Evolutionary conservation across 1,140 invertebrate species (phyloP), one percentile per base, ranked within the genome.

Genomic region (Trachymyrmex septentrionalis): DNA sequence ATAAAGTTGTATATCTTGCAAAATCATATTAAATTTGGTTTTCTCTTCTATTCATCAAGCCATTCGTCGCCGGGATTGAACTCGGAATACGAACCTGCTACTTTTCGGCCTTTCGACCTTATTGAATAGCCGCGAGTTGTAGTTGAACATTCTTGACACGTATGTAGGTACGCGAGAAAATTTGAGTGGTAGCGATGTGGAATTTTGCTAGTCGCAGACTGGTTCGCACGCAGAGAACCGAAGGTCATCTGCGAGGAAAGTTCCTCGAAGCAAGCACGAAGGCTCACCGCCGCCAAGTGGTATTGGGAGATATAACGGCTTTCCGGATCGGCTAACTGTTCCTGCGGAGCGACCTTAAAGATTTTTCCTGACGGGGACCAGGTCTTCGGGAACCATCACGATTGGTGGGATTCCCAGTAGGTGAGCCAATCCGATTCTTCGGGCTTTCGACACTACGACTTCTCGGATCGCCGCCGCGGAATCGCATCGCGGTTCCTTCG

Each of bases 301-400:
- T 81, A 81, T 81, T 81, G 78, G 78, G 50, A 81, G 78, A 53
- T 86, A 78, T 80, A 86, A 78, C 86, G 86, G 73, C 84, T 87
- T 87, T 89, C 81, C 86, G 85, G 88, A 89, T 87, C 88, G 80
- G 76, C 75, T 89, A 89, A 89, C 88, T 89, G 88, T 89, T 89
- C 67, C 71, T 80, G 61, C 82, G 66, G 38, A 80, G 63, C 80
- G 77, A 87, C 86, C 86, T 89, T 82, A 86, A 80, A 89, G 86
- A 81, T 89, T 84, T 89, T 88, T 87, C 86, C 80, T 44, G 27
- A 44, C 59, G 86, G 50, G 85, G 80, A 87, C 81, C 86, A 84
- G 86, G 86, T 85, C 86, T 84, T 66, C 57, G 81, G 81, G 30
- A 77, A 61, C 57, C 55, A 38, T 2, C 16, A 76, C 69, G 81